These are phyloP conservation scores for Caenorhabditis sp. DNA, from an alignment of 2,888 invertebrate genomes.

Conservation along the genomic window DNA sequence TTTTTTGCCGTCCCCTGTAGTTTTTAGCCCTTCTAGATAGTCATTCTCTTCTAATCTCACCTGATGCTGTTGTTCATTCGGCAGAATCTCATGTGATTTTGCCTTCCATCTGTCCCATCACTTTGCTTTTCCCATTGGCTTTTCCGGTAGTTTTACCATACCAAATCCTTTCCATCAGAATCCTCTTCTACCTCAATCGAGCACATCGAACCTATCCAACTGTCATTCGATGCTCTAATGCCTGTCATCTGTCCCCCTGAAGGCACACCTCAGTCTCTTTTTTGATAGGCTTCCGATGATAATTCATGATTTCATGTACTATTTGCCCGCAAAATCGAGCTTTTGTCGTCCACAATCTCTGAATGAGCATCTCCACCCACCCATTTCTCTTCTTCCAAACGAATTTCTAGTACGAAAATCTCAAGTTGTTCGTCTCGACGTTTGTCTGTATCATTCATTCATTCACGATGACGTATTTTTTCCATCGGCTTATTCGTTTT, in stretches of 20 bases:
- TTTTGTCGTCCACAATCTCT: constrained; percentile 26
- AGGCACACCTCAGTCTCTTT: neutral
- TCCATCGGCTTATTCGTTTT: constrained; percentile 32
- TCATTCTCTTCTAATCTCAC: neutral
- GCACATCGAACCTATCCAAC: neutral
- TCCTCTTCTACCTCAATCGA: constrained; percentile 18
- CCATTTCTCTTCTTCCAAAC: constrained; percentile 2
- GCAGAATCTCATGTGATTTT: neutral
- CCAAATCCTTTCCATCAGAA: constrained; percentile 7
- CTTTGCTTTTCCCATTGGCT: constrained; percentile 4
- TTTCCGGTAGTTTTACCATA: constrained; percentile 24
- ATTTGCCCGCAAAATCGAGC: constrained; percentile 28
- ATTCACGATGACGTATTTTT: constrained; percentile 5
- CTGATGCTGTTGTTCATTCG: neutral
- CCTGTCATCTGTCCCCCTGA: neutral
- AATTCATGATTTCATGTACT: constrained; percentile 32
- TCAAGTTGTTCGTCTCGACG: constrained; percentile 3
- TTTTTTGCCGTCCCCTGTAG: neutral
- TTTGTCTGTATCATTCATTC: constrained; percentile 21
- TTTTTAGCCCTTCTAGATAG: too few relatives aligned
- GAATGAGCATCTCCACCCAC: constrained; percentile 13
- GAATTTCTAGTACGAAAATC: constrained; percentile 24
- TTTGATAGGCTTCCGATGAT: constrained; percentile 21
- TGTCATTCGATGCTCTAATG: neutral
- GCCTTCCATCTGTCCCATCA: constrained; percentile 14